Conservation (phyloP, 2,888 invertebrate species). For the Melinaea menophilus region DNA sequence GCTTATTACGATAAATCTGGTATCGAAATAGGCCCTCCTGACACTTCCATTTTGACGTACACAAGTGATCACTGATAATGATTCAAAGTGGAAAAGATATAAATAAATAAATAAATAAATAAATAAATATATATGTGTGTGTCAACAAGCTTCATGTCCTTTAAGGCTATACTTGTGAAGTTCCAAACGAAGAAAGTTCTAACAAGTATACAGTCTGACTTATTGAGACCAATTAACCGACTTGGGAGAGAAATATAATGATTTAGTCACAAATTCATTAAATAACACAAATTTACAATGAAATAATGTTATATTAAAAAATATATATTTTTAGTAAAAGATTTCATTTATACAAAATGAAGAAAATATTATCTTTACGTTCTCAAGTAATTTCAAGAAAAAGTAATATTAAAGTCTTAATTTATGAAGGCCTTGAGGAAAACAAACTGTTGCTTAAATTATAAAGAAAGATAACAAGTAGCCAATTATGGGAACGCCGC, state of each 20-base stretch:
- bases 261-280: too few relatives aligned
- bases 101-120: too few relatives aligned
- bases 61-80: too few relatives aligned
- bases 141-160: not conserved
- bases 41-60: too few relatives aligned
- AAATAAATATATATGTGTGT: not conserved
- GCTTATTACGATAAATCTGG: too few relatives aligned
- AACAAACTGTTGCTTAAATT: conserved; percentile 14
- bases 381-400: not conserved
- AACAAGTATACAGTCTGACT: not conserved
- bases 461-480: conserved; percentile 7
- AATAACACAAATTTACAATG: too few relatives aligned
- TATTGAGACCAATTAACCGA: not conserved
- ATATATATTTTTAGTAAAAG: not conserved
- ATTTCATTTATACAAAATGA: not conserved
- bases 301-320: not conserved
- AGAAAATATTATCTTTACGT: not conserved
- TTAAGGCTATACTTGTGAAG: not conserved
- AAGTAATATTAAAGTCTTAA: not conserved
- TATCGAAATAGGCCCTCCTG: too few relatives aligned
- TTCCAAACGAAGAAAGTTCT: not conserved
- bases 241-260: not conserved
- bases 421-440: not conserved
- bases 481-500: conserved; percentile 11
- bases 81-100: too few relatives aligned